phyloP scores from a whole-genome alignment of 2,113 vertebrate genomes.

The Neopipo cinnamomea region DNA sequence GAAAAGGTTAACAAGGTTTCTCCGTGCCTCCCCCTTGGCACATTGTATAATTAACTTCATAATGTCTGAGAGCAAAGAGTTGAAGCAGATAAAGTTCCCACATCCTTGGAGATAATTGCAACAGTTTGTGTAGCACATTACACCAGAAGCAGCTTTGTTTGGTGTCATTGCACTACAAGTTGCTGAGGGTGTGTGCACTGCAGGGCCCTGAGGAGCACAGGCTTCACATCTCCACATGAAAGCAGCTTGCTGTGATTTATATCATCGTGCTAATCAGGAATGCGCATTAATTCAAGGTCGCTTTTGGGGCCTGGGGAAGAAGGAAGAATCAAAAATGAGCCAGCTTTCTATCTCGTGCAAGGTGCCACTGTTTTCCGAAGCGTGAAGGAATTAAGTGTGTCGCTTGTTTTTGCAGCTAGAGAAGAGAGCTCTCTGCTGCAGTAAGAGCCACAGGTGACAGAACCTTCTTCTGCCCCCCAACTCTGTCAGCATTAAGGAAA shows the following conservation, averaged over 20 bases:
- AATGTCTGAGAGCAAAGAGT: neutral
- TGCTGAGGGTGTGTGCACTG: neutral
- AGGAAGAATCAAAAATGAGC: conserved; percentile 25
- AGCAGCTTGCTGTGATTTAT: conserved; percentile 1
- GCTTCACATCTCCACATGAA: neutral
- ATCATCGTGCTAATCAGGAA: neutral
- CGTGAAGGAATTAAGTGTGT: conserved; percentile 29
- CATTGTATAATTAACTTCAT: conserved; percentile 9
- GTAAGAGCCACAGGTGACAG: neutral
- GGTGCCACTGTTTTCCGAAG: conserved; percentile 1
- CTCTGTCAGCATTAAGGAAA: neutral
- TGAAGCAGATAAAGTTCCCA: neutral
- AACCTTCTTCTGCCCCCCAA: neutral
- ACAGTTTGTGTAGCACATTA: neutral
- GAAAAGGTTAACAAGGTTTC: conserved; percentile 46
- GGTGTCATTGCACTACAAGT: neutral
- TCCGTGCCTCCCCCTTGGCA: neutral
- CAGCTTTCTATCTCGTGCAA: neutral
- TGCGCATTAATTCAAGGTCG: neutral
- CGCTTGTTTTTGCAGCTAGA: conserved; percentile 13
- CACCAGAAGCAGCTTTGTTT: neutral
- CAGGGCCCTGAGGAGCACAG: neutral
- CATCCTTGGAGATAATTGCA: conserved; percentile 2
- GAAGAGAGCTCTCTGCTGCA: neutral
- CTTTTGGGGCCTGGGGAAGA: neutral